Conservation (phyloP, 2,113 vertebrate genomes). For the Elephas maximus region DNA sequence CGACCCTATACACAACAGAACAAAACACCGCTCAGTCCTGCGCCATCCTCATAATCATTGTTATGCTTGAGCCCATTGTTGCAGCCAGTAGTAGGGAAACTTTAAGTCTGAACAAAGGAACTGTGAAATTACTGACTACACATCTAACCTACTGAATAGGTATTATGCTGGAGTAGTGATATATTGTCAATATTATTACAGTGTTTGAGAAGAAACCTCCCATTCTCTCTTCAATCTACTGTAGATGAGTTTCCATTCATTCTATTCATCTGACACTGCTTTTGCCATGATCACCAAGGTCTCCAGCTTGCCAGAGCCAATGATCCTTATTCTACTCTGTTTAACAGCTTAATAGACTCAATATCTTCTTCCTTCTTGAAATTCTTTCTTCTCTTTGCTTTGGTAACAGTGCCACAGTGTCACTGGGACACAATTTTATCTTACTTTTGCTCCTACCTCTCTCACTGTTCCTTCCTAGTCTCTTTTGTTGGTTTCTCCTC, state of each 20-base stretch:
- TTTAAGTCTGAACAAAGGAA: neutral
- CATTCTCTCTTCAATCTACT: neutral
- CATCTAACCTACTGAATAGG: neutral
- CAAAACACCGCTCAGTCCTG: no score
- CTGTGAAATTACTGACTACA: neutral
- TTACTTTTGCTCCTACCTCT: neutral
- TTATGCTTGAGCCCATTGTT: no score
- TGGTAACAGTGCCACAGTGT: neutral
- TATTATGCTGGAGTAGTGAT: neutral
- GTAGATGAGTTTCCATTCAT: neutral
- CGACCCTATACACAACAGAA: no score
- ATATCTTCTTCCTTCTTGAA: neutral
- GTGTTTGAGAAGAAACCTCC: neutral
- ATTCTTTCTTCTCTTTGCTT: neutral
- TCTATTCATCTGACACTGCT: neutral
- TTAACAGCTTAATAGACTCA: neutral
- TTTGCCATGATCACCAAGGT: neutral
- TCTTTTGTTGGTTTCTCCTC: neutral
- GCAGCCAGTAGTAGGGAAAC: neutral
- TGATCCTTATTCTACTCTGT: neutral
- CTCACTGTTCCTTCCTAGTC: neutral
- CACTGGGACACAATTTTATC: neutral
- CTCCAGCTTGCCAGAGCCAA: neutral
- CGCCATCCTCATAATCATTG: no score
- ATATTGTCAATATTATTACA: neutral